These are phyloP conservation scores for Lasioglossum malachurum DNA, from an alignment of 2,888 invertebrate genomes.

Conservation along the genomic window DNA sequence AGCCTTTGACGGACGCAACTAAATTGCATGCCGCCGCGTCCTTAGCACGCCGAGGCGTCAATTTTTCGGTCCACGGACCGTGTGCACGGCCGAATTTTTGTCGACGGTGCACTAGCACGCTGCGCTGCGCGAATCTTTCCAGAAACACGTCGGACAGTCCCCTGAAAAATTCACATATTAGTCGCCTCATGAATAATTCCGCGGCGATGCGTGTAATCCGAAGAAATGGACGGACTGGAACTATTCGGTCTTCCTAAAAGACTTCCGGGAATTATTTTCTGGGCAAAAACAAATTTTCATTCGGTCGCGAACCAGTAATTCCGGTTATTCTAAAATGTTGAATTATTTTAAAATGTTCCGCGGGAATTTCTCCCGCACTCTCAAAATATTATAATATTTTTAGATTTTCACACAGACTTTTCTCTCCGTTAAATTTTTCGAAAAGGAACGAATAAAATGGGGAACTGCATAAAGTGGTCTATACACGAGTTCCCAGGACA, in stretches of 20 bases:
- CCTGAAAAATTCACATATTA: conserved; percentile 1
- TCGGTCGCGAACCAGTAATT: background rate
- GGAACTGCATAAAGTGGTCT: too few relatives aligned
- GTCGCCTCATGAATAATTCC: conserved; percentile 5
- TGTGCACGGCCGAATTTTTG: background rate
- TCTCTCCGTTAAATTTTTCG: background rate
- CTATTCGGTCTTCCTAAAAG: background rate
- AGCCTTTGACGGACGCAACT: conserved; percentile 22
- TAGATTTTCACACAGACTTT: too few relatives aligned
- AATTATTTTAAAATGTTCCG: too few relatives aligned
- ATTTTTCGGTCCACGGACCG: conserved; percentile 5
- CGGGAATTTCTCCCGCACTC: too few relatives aligned
- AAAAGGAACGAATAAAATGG: background rate
- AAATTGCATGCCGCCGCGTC: background rate
- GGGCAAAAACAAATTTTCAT: background rate
- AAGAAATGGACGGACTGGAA: background rate
- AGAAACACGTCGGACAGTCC: background rate
- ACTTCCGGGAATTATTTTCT: background rate
- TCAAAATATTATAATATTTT: too few relatives aligned
- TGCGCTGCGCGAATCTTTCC: background rate
- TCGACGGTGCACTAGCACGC: background rate
- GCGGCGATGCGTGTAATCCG: background rate
- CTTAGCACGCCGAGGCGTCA: background rate
- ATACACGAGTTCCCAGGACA: background rate
- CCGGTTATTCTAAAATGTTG: background rate